Base-by-base conservation (phyloP, 2,888 invertebrate species). In the Pheosia gnoma region DNA sequence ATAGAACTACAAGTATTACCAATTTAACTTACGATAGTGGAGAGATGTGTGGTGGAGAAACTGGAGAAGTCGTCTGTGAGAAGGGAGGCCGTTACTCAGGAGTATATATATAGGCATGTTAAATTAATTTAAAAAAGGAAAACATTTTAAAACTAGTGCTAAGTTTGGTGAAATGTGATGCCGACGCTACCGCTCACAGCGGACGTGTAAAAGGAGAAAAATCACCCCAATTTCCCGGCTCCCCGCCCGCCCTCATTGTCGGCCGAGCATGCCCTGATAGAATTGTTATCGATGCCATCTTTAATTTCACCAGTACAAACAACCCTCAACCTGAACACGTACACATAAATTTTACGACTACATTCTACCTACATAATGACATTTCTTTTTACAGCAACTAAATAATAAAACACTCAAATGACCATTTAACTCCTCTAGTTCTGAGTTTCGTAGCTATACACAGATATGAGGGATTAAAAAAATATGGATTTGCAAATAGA, bases 251-350 rank as follows among this genome's bases (percentile, higher is more conserved):
- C 84, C 83, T 84, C 84, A 83, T 85, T 87, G 86, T 94, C 89
- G 88, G 84, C 78, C 79, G 86, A 82, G 77, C 80, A 81, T 83
- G 76, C 84, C 78, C 86, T 93, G 94, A 94, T 94, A 91, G 94
- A 93, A 92, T 86, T 90, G 91, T 94, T 94, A 94, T 94, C 94
- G 90, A 93, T 89, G 89, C 92, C 90, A 94, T 94, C 94, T 94
- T 94, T 94, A 94, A 94, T 94, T 94, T 94, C 90, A 89, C 87
- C 72, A 81, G 75, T 71, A 80, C 87, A 86, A 91, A 90, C 86
- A 88, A 80, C 80, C 66, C 61, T 58, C 59, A 55, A 60, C 61
- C 70, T 68, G 52, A 63, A 61, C 59, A 55, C 59, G 53, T 58
- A 68, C 41, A 62, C 59, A 58, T 57, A 64, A 6, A 8, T 25